Evolutionary conservation across 1,140 invertebrate genomes (phyloP), one percentile per base, ranked within the genome.

Genomic region (Antheraea mylitta): DNA sequence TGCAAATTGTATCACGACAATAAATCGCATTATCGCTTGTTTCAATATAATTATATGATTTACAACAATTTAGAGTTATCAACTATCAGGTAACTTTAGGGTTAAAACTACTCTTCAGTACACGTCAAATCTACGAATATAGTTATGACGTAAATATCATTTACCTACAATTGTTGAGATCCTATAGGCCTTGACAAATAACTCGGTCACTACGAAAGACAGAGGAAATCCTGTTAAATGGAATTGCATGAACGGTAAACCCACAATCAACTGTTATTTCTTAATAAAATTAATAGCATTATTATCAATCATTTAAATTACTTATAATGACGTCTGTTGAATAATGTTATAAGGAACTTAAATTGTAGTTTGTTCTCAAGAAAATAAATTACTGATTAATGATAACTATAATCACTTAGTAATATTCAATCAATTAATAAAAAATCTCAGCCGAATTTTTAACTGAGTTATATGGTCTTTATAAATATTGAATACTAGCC

Each of bases 321-420:
- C 30, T 18, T 37, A 2, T 63, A 37, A 63, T 63, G 61, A 63
- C 19, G 30, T 61, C 30, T 61, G 19, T 13, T 63, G n/a, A 63
- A 37, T 7, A 63, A 37, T 37, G 61, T 63, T 37, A 37, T 63
- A 63, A 11, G 61, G 61, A 63, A 63, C 30, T 63, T 36, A 37
- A 16, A 37, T 37, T 63, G 13, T 63, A 37, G 13, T 63, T 37
- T 37, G 16, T 63, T 63, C 22, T 63, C 13, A 63, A 63, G 61
- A 63, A 63, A 63, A 63, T 63, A 36, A 53, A 11, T 53, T n/a
- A 53, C 16, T 53, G 11, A 53, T 1, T 53, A 53, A 53, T 16
- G 45, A 1, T 53, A 53, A 16, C 16, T 53, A 16, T 53, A 53
- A 53, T 53, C 16, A 6, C 45, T 53, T 13, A 53, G 11, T 42